A percentile compares a stretch with the other conserved stretches of the same genome.
phyloP scores from a whole-genome alignment of 2,797 vertebrate genomes.

The Tangara arthus region DNA sequence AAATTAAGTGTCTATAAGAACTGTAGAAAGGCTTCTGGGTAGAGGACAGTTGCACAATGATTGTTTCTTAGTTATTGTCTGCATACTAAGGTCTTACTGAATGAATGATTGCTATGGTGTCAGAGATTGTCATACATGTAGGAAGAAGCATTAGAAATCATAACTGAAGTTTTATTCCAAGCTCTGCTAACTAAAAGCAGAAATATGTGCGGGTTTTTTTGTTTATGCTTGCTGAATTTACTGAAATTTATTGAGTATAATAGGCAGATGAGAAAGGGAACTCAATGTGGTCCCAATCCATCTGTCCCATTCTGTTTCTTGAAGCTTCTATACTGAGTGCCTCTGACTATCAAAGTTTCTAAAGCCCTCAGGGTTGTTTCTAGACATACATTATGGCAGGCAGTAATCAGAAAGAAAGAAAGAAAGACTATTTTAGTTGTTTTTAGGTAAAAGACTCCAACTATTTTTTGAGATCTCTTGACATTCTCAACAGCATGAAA shows the following conservation, averaged over 20 bases:
- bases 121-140: background rate
- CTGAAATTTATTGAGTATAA: background rate
- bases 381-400: background rate
- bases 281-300: background rate
- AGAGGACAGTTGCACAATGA: background rate
- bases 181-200: background rate
- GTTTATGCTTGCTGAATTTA: background rate
- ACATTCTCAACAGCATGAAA: background rate
- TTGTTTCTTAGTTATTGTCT: background rate
- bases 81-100: background rate
- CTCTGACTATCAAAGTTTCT: background rate
- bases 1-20: background rate
- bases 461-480: background rate
- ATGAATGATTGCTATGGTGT: background rate
- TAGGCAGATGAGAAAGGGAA: background rate
- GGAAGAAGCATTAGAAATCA: background rate
- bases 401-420: background rate
- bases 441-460: background rate
- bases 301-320: background rate
- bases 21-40: background rate
- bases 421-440: background rate
- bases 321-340: background rate
- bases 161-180: background rate
- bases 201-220: background rate
- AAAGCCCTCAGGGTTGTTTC: background rate